A percentile compares a stretch with the other conserved stretches of the same genome.
Conservation (phyloP, 2,888 invertebrate species). For the Clivina fossor region DNA sequence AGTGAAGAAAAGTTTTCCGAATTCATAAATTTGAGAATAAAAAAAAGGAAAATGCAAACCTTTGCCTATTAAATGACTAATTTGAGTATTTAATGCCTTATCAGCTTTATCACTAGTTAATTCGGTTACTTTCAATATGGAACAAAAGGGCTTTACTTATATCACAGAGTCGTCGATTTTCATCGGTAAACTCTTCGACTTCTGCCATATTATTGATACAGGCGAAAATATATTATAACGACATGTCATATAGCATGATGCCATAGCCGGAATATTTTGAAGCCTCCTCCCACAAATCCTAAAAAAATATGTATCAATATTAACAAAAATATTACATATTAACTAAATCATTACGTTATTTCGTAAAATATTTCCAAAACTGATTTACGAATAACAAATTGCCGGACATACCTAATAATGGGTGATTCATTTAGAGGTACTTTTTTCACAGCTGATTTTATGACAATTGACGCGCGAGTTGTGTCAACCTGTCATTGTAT, state of each 20-base stretch:
- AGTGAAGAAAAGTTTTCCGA: too few relatives aligned
- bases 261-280: conserved; percentile 78
- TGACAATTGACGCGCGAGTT: too few relatives aligned
- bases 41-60: too few relatives aligned
- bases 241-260: conserved; percentile 77
- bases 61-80: conserved; percentile 87
- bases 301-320: conserved; percentile 44
- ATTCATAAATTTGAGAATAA: too few relatives aligned
- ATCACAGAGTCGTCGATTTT: conserved; percentile 80
- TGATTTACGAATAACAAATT: too few relatives aligned
- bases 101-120: conserved; percentile 73
- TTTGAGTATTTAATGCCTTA: conserved; percentile 78
- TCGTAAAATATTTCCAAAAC: neutral
- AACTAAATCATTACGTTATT: neutral
- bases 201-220: conserved; percentile 78
- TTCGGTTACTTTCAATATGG: conserved; percentile 77
- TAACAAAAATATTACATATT: neutral
- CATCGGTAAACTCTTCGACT: conserved; percentile 82
- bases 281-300: conserved; percentile 86
- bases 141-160: conserved; percentile 83
- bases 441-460: too few relatives aligned
- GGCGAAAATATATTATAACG: conserved; percentile 80
- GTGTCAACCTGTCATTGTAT: too few relatives aligned
- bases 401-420: too few relatives aligned
- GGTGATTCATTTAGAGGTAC: too few relatives aligned